Evolutionary conservation across 2,888 invertebrate species (phyloP).

Genomic region (Glomeris marginata): DNA sequence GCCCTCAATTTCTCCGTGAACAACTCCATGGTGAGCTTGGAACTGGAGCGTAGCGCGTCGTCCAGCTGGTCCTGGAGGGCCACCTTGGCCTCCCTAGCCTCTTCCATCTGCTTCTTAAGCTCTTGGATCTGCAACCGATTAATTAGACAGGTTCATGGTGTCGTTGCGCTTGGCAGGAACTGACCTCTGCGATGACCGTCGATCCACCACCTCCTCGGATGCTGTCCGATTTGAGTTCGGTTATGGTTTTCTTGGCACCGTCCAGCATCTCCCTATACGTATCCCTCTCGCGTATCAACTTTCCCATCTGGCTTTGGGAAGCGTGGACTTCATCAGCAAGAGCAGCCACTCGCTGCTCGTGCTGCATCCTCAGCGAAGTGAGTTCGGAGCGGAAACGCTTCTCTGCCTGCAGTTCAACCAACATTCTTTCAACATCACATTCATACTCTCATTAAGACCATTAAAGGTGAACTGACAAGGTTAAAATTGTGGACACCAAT

Average conservation of each 20-base stretch:
- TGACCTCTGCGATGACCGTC: constrained; percentile 8
- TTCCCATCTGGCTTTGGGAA: constrained; percentile 57
- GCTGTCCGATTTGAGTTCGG: constrained; percentile 46
- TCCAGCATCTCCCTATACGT: constrained; percentile 80
- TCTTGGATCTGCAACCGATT: constrained; percentile 44
- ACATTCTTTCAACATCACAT: not conserved
- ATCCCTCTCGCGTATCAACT: constrained; percentile 75
- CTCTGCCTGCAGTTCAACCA: constrained; percentile 46
- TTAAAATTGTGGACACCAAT: too few species aligned
- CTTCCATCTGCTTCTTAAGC: constrained; percentile 67
- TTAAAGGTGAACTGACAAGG: too few species aligned
- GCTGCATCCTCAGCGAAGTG: constrained; percentile 62
- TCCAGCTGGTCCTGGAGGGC: constrained; percentile 78
- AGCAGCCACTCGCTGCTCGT: constrained; percentile 66
- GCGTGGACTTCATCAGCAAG: constrained; percentile 68
- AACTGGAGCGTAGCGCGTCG: constrained; percentile 62
- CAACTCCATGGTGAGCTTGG: constrained; percentile 73
- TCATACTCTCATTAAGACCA: too few species aligned
- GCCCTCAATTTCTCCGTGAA: constrained; percentile 72
- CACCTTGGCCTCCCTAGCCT: constrained; percentile 67
- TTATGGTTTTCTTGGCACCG: constrained; percentile 58
- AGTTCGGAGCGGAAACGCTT: constrained; percentile 60
- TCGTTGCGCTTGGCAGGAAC: too few species aligned
- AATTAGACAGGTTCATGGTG: too few species aligned
- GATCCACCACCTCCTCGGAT: constrained; percentile 15